Evolutionary conservation across 2,888 invertebrate genomes (phyloP).

Genomic region (Fragum sueziense): DNA sequence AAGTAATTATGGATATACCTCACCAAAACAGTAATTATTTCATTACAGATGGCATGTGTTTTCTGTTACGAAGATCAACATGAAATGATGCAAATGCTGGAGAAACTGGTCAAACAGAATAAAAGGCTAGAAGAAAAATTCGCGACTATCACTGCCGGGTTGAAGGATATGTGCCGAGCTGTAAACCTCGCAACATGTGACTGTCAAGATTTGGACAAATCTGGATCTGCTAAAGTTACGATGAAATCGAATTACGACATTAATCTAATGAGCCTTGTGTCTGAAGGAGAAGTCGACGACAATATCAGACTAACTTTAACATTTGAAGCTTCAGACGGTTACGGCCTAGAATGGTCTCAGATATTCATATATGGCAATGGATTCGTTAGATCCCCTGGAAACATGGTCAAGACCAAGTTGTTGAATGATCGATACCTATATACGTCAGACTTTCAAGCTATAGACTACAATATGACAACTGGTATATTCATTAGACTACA

Average conservation of each 20-base stretch:
- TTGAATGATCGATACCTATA: neutral
- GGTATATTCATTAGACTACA: neutral
- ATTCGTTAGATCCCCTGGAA: neutral
- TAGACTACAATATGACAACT: neutral
- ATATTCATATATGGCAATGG: neutral
- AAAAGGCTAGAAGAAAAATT: neutral
- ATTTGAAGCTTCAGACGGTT: slow-evolving; percentile 3
- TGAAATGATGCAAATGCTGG: neutral
- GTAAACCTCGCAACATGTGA: slow-evolving; percentile 18
- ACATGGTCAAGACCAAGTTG: neutral
- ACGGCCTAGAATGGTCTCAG: slow-evolving; percentile 9
- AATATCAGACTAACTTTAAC: neutral
- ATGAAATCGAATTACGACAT: neutral
- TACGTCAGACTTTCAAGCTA: neutral
- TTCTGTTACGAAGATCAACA: neutral
- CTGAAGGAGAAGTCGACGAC: neutral
- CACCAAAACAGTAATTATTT: too few relatives aligned
- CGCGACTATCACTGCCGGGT: neutral
- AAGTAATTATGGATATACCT: too few relatives aligned
- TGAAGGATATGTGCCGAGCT: slow-evolving; percentile 11
- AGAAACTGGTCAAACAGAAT: slow-evolving; percentile 1
- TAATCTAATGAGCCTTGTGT: neutral
- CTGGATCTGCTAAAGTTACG: neutral
- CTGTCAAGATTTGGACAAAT: neutral
- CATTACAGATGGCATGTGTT: neutral